Base-by-base conservation (phyloP, 2,888 invertebrate genomes). In the Euclidia mi region DNA sequence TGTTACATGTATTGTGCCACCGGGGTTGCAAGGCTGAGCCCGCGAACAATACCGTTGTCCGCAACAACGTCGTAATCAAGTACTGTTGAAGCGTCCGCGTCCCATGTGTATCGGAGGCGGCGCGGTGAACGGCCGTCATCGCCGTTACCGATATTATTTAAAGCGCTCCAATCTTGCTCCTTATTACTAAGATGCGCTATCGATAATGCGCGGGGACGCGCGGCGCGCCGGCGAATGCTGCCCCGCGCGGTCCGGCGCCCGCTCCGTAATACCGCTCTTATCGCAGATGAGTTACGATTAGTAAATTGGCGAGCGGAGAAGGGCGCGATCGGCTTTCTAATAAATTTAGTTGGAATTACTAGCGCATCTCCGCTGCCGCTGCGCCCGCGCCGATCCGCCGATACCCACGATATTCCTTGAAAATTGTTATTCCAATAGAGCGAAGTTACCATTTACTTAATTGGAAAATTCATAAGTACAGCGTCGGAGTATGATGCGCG, bases 251-350 rank as follows among this genome's bases (percentile, higher is more conserved):
- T 15, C 11, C 70, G 25, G 47, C 45, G 60, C 46, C 7, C 70
- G 67, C 70, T 62, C 58, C 48, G 77, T 82, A 81, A 78, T 81
- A 76, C 79, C 62, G 63, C 78, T 81, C 83, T 86, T 88, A 89
- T 89, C 88, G 82, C 69, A 84, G 91, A 90, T 90, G 90, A 90
- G 85, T 90, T 91, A 90, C 90, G 90, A 91, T 90, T 89, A 90
- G 87, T 84, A 87, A 89, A 89, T 90, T 89, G 89, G 88, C 87
- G 85, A 88, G 88, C 84, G 86, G 85, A 79, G 86, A 80, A 83
- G 84, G 82, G 82, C 85, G 86, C 85, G 84, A 87, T 81, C 85
- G 78, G 77, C 80, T 85, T 85, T 88, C 87, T 87, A 90, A 91
- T 90, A 91, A 90, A 90, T 90, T 85, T 82, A 72, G 74, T 76